Percentiles rank a stretch among this genome's conserved stretches.
Conservation (phyloP, 23 tunicate species). For the Pegea sp. region DNA sequence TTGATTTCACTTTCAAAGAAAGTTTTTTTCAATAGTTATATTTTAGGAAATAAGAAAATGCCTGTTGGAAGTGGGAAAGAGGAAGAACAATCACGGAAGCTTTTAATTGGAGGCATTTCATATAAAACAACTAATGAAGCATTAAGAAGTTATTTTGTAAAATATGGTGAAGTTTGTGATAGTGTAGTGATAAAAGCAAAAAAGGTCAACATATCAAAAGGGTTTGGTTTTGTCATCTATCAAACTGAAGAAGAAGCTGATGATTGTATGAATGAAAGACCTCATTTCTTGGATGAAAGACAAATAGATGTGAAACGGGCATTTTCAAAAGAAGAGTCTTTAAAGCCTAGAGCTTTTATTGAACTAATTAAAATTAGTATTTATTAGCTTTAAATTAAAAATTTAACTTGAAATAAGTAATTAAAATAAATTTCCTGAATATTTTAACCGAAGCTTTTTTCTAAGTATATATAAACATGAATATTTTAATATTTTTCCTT, state of each 20-base stretch:
- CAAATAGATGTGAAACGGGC: conserved; percentile 60
- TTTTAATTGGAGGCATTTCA: conserved; percentile 52
- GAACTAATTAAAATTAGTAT: conserved; percentile 52
- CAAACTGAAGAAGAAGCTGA: conserved; percentile 53
- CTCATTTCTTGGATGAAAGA: conserved; percentile 35
- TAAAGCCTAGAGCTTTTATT: conserved; percentile 49
- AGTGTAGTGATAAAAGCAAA: conserved; percentile 46
- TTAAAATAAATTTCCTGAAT: conserved; percentile 22
- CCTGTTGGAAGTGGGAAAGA: conserved; percentile 35
- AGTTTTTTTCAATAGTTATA: no score
- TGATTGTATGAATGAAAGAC: conserved; percentile 46
- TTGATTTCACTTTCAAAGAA: no score
- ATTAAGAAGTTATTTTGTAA: conserved; percentile 21
- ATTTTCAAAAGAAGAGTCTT: conserved; percentile 59
- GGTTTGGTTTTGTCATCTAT: conserved; percentile 70
- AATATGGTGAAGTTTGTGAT: conserved; percentile 42
- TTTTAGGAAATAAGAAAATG: conserved; percentile 26
- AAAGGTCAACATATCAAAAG: conserved; percentile 30
- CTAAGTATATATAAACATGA: no score
- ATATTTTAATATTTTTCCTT: no score
- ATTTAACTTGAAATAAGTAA: conserved; percentile 25
- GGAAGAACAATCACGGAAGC: conserved; percentile 59
- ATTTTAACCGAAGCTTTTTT: no score
- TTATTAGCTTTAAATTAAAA: conserved; percentile 33
- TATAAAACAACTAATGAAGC: conserved; percentile 39